These are phyloP conservation scores for Dusona sp. DNA, from an alignment of 2,888 invertebrate genomes.

Conservation along the genomic window DNA sequence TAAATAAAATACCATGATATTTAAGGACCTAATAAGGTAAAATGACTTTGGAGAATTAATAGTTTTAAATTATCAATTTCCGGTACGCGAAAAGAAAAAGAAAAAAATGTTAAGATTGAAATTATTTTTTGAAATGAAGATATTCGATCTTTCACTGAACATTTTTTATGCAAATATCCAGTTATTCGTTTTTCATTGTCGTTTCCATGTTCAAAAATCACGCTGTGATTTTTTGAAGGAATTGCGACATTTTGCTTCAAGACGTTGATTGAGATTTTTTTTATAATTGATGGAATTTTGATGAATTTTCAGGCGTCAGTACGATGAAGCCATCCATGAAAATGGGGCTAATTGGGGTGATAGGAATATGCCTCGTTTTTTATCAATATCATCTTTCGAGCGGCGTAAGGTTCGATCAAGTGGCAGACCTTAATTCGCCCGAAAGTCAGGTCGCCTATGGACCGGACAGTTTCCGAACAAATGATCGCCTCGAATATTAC, in stretches of 20 bases:
- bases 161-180: not conserved
- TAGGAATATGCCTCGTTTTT: slow-evolving; percentile 88
- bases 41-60: too few species aligned
- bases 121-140: too few species aligned
- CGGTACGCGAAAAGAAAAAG: not conserved
- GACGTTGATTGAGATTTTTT: not conserved
- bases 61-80: not conserved
- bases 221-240: not conserved
- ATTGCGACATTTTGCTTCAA: slow-evolving; percentile 1
- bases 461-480: slow-evolving; percentile 74
- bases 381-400: slow-evolving; percentile 89
- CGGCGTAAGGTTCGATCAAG: slow-evolving; percentile 81
- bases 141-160: not conserved
- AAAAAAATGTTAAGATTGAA: not conserved
- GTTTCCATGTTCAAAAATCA: not conserved
- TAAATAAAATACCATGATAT: not conserved
- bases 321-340: slow-evolving; percentile 87
- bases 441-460: slow-evolving; percentile 73
- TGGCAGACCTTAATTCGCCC: slow-evolving; percentile 76
- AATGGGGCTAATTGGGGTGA: slow-evolving; percentile 88
- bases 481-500: slow-evolving; percentile 74
- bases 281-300: slow-evolving; percentile 15
- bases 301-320: slow-evolving; percentile 72
- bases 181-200: not conserved
- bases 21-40: not conserved